phyloP scores from a whole-genome alignment of 1,140 invertebrate species.

The Brachionus rotundiformis region DNA sequence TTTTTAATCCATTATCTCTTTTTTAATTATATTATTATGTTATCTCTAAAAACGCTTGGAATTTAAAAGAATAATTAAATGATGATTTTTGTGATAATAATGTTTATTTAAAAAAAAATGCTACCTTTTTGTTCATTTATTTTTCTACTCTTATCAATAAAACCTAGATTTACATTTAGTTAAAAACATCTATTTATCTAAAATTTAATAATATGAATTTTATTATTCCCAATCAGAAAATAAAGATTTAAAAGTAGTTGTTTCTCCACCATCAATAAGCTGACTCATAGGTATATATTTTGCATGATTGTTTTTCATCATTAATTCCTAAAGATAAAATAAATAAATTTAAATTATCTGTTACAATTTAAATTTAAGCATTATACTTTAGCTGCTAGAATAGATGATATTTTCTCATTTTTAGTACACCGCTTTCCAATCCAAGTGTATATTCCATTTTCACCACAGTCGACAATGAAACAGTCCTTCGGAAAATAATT shows the following conservation, averaged over 20 bases:
- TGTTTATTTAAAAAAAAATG: too few relatives aligned
- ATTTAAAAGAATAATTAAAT: too few relatives aligned
- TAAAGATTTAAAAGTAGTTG: slow-evolving; percentile 59
- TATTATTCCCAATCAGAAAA: slow-evolving; percentile 55
- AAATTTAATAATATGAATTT: too few relatives aligned
- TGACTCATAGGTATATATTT: slow-evolving; percentile 73
- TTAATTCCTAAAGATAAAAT: slow-evolving; percentile 65
- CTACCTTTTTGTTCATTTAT: too few relatives aligned
- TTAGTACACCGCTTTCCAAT: slow-evolving; percentile 75
- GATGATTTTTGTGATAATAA: too few relatives aligned
- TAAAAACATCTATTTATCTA: too few relatives aligned
- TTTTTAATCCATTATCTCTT: too few relatives aligned
- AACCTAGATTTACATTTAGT: neutral
- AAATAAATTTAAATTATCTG: neutral
- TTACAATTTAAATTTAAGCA: too few relatives aligned
- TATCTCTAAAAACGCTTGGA: too few relatives aligned
- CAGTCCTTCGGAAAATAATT: slow-evolving; percentile 69
- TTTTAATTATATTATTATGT: too few relatives aligned
- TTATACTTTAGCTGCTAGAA: slow-evolving; percentile 71
- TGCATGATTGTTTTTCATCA: slow-evolving; percentile 74
- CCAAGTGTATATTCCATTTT: slow-evolving; percentile 81
- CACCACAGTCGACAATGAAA: slow-evolving; percentile 79
- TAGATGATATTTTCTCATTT: slow-evolving; percentile 76
- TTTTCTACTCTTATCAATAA: neutral
- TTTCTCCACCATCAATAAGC: slow-evolving; percentile 58